Percentiles rank a stretch among this genome's conserved stretches.
Evolutionary conservation across 2,888 invertebrate genomes (phyloP).

Genomic region (Drosophila paracracens): DNA sequence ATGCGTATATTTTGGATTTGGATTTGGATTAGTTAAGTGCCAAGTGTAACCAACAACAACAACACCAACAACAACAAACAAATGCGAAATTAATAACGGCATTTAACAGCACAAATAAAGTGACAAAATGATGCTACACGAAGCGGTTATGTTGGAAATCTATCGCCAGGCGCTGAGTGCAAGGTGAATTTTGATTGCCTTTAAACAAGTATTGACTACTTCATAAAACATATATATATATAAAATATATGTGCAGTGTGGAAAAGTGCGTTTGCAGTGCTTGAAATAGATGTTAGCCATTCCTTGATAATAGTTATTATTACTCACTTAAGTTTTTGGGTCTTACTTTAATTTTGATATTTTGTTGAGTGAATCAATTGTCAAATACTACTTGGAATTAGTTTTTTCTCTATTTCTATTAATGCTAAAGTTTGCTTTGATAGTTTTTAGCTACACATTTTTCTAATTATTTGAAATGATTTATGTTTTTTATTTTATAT

Average conservation of each 20-base stretch:
- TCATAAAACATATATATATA: background rate
- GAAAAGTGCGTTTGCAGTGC: background rate
- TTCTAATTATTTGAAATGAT: background rate
- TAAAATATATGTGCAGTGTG: background rate
- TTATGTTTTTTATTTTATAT: background rate
- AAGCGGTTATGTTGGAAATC: constrained; percentile 86
- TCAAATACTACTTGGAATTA: background rate
- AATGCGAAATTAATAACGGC: constrained; percentile 37
- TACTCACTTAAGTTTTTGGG: background rate
- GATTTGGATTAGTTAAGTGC: constrained; percentile 50
- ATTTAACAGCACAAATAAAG: constrained; percentile 21
- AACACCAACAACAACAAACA: constrained; percentile 17
- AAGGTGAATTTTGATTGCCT: constrained; percentile 78
- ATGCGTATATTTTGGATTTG: constrained; percentile 19
- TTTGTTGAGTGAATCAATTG: background rate
- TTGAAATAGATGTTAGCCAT: background rate
- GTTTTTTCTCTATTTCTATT: background rate
- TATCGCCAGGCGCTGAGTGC: constrained; percentile 85
- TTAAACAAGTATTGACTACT: constrained; percentile 25
- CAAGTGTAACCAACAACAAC: constrained; percentile 37
- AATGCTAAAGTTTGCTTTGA: background rate
- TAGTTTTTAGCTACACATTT: background rate
- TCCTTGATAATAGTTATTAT: background rate
- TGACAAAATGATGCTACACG: constrained; percentile 85
- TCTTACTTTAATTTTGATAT: background rate